Conservation (phyloP, 2,113 vertebrate genomes). For the Cyanoliseus patagonus region DNA sequence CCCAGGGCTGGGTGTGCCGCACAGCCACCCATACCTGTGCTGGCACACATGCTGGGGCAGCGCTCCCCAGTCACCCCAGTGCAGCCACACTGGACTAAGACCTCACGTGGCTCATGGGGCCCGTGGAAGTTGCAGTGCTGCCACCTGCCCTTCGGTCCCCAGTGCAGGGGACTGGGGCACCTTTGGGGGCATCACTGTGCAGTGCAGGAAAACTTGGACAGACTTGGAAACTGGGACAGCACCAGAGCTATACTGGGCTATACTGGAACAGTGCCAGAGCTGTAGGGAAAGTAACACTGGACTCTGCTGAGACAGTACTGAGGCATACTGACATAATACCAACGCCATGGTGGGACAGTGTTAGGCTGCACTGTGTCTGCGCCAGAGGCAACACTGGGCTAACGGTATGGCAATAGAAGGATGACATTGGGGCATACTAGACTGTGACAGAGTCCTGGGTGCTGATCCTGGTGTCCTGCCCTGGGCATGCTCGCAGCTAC, state of each 20-base stretch:
- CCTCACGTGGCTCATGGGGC: fast-evolving
- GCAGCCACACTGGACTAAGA: background rate
- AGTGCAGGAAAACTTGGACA: background rate
- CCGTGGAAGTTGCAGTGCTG: background rate
- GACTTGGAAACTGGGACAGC: too few relatives aligned
- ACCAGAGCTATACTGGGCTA: background rate
- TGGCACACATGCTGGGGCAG: background rate
- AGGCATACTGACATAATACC: background rate
- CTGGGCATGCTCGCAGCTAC: fast-evolving
- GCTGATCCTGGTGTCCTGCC: background rate
- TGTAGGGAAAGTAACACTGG: background rate
- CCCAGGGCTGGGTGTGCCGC: background rate
- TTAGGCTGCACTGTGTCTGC: background rate
- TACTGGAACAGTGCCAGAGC: background rate
- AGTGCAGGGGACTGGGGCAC: fast-evolving
- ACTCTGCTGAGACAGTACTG: background rate
- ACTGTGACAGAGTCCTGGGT: background rate
- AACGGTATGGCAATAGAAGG: background rate
- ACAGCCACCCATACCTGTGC: fast-evolving
- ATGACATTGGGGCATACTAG: background rate
- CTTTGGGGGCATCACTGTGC: background rate
- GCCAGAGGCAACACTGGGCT: background rate
- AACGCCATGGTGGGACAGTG: fast-evolving
- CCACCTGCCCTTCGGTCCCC: background rate
- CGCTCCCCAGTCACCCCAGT: background rate